These are phyloP conservation scores for Apogon talboti DNA, from an alignment of 2,797 vertebrate species.

Conservation along the genomic window DNA sequence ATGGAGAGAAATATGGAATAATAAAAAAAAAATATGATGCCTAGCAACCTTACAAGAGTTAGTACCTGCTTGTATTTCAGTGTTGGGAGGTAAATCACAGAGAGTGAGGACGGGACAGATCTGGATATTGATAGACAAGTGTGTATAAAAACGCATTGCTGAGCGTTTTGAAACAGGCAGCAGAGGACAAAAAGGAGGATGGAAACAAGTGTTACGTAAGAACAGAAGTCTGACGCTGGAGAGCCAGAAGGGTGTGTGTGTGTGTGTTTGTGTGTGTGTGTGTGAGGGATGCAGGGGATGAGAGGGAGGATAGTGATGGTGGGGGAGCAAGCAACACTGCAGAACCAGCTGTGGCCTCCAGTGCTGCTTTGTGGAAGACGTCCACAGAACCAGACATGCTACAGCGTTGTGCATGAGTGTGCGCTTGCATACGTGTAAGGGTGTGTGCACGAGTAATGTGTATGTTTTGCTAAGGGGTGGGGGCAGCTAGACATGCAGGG, in stretches of 20 bases:
- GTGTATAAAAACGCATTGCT: conserved; percentile 18
- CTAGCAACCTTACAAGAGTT: conserved; percentile 1
- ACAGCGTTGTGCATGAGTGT: conserved; percentile 12
- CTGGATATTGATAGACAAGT: conserved; percentile 20
- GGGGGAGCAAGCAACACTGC: conserved; percentile 55
- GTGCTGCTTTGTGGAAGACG: conserved; percentile 37
- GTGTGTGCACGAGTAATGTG: conserved; percentile 13
- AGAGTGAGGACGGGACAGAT: conserved; percentile 19
- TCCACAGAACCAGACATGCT: conserved; percentile 23
- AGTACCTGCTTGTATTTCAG: conserved; percentile 8
- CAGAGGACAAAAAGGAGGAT: conserved; percentile 34
- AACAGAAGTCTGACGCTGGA: conserved; percentile 48
- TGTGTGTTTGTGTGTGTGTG: not conserved
- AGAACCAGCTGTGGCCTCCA: conserved; percentile 48
- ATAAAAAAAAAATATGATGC: not conserved
- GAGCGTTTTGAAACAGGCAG: conserved; percentile 27
- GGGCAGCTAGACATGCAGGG: conserved; percentile 40
- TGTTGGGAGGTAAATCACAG: not conserved
- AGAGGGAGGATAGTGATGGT: conserved; percentile 47
- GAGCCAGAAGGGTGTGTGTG: conserved; percentile 33
- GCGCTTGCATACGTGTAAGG: conserved; percentile 6
- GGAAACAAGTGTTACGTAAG: conserved; percentile 56
- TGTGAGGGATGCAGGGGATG: conserved; percentile 49
- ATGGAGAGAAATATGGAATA: conserved; percentile 7
- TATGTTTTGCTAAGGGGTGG: conserved; percentile 5